Percentiles rank a stretch among this genome's conserved stretches.
Evolutionary conservation across 2,113 vertebrate species (phyloP).

Genomic region (Rattus rattus): DNA sequence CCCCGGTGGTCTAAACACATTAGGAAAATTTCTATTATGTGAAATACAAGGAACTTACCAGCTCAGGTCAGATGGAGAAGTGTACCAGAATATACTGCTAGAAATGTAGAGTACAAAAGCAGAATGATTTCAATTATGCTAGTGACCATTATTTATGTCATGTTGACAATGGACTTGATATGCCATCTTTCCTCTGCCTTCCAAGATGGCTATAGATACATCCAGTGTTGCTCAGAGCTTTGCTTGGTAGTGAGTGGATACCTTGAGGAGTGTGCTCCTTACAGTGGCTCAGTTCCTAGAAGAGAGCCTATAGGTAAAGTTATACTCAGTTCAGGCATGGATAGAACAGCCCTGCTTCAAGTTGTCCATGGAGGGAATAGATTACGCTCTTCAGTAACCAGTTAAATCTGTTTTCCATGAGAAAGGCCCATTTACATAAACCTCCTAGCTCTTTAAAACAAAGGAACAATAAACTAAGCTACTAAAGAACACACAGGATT

Average conservation of each 20-base stretch:
- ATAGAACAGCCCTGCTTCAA: background rate
- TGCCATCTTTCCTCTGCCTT: background rate
- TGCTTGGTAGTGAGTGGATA: background rate
- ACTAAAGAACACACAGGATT: background rate
- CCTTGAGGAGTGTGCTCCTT: background rate
- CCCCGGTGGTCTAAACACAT: background rate
- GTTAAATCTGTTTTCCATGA: constrained; percentile 6
- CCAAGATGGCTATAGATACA: background rate
- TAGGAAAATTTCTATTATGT: background rate
- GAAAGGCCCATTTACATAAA: constrained; percentile 33
- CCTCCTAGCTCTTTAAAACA: constrained; percentile 16
- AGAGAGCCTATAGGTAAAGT: background rate
- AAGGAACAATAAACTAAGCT: background rate
- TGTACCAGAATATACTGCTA: background rate
- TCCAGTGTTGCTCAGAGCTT: background rate
- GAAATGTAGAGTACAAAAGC: background rate
- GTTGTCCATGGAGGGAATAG: background rate
- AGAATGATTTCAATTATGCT: background rate
- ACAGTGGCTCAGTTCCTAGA: no score
- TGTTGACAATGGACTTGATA: background rate
- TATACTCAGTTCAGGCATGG: background rate
- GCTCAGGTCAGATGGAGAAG: background rate
- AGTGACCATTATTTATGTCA: background rate
- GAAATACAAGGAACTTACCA: background rate
- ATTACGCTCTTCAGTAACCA: background rate